Evolutionary conservation across 1,140 invertebrate species (phyloP).

Genomic region (Nebria ingens): DNA sequence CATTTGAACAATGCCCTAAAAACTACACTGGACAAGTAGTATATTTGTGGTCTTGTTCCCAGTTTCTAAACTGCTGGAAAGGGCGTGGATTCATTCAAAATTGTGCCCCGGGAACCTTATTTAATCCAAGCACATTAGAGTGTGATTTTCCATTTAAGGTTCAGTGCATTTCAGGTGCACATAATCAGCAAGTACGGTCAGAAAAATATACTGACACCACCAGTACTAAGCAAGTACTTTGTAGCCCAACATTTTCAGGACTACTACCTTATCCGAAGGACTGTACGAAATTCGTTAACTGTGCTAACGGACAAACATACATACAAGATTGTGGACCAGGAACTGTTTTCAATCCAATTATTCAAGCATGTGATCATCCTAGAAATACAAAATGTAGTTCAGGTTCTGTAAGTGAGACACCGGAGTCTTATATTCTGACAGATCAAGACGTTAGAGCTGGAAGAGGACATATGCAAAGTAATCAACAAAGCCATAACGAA

Average conservation of each 20-base stretch:
- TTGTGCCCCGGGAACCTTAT: conserved; percentile 55
- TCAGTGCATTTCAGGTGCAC: conserved; percentile 38
- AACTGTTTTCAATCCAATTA: conserved; percentile 34
- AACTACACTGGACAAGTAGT: conserved; percentile 45
- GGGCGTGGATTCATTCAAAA: conserved; percentile 46
- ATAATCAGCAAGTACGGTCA: conserved; percentile 7
- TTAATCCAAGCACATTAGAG: conserved; percentile 47
- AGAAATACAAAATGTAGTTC: conserved; percentile 3
- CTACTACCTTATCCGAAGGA: conserved; percentile 27
- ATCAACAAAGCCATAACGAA: too few relatives aligned
- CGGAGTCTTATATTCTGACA: neutral
- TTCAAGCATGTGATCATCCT: conserved; percentile 33
- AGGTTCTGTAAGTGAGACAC: neutral
- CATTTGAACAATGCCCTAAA: conserved; percentile 37
- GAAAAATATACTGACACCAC: conserved; percentile 6
- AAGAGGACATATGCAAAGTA: neutral
- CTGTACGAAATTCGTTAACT: conserved; percentile 37
- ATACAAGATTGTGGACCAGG: conserved; percentile 33
- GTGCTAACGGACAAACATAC: conserved; percentile 30
- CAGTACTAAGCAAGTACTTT: neutral
- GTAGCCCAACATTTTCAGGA: neutral
- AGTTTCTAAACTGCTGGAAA: conserved; percentile 57
- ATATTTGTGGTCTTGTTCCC: conserved; percentile 51
- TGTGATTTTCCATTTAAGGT: conserved; percentile 57
- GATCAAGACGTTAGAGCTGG: neutral